Evolutionary conservation across 2,113 vertebrate genomes (phyloP).

Genomic region (Thamnophis sirtalis): DNA sequence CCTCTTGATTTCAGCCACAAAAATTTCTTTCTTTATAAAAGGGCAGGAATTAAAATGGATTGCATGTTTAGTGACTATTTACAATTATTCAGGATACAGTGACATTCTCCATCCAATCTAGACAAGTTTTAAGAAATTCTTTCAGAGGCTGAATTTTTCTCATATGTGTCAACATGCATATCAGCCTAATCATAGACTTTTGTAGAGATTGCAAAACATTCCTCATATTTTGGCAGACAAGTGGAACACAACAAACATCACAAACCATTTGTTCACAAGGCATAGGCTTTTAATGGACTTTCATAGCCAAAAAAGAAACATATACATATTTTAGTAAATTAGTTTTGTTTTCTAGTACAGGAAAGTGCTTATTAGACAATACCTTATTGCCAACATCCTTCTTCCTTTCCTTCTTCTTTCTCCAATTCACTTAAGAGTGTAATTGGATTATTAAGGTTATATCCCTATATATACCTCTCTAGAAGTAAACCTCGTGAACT

Average conservation of each 20-base stretch:
- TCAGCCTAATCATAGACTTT: neutral
- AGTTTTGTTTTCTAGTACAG: neutral
- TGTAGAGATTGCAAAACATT: constrained; percentile 6
- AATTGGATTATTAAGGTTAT: neutral
- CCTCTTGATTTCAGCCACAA: constrained; percentile 1
- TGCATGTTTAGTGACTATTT: constrained; percentile 3
- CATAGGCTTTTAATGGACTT: neutral
- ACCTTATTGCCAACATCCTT: neutral
- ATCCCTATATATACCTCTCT: neutral
- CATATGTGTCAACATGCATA: neutral
- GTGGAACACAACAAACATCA: constrained; percentile 6
- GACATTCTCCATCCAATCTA: constrained; percentile 21
- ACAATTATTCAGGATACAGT: constrained; percentile 6
- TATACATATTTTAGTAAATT: neutral
- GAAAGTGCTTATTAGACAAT: neutral
- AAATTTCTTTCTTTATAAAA: neutral
- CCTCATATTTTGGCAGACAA: constrained; percentile 24
- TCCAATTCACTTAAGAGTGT: neutral
- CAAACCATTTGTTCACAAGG: neutral
- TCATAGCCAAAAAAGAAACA: neutral
- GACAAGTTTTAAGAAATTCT: constrained; percentile 22
- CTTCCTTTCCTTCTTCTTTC: neutral
- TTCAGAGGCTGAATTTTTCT: constrained; percentile 5
- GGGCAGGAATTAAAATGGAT: constrained; percentile 19
- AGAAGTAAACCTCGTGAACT: neutral